Evolutionary conservation across 1,140 invertebrate genomes (phyloP).

Genomic region (Argopecten irradians): DNA sequence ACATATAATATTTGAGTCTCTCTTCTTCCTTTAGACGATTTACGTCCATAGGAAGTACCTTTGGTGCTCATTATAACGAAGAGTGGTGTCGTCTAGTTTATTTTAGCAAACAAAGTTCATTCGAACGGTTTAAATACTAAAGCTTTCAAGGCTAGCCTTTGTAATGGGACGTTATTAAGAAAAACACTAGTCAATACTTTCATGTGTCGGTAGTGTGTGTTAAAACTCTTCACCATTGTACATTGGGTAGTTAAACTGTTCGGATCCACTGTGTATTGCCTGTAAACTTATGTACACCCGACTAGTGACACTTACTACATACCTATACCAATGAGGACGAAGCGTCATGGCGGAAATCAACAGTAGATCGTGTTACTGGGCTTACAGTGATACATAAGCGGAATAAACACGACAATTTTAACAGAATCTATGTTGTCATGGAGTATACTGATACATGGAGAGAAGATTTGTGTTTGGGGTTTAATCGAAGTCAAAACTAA

Average conservation of each 20-base stretch:
- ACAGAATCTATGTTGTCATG: neutral
- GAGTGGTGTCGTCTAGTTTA: neutral
- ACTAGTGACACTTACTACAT: neutral
- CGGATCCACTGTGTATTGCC: neutral
- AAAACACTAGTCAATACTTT: neutral
- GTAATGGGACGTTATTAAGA: neutral
- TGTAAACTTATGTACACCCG: neutral
- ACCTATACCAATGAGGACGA: neutral
- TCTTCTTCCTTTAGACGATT: no score
- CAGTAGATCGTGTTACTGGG: neutral
- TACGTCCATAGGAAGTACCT: no score
- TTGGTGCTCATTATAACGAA: no score
- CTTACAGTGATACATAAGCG: neutral
- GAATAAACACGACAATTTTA: neutral
- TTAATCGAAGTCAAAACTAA: neutral
- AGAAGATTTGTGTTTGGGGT: neutral
- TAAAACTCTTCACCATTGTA: slow-evolving; percentile 14
- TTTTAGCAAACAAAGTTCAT: neutral
- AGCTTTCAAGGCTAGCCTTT: neutral
- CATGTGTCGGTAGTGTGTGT: neutral
- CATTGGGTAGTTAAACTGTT: neutral
- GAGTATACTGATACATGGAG: neutral
- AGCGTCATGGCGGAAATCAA: neutral
- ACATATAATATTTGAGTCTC: no score
- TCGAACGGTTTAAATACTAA: neutral